Evolutionary conservation across 2,888 invertebrate species (phyloP), one percentile per base, ranked within the genome.

Genomic region (Linnaemya tessellans): DNA sequence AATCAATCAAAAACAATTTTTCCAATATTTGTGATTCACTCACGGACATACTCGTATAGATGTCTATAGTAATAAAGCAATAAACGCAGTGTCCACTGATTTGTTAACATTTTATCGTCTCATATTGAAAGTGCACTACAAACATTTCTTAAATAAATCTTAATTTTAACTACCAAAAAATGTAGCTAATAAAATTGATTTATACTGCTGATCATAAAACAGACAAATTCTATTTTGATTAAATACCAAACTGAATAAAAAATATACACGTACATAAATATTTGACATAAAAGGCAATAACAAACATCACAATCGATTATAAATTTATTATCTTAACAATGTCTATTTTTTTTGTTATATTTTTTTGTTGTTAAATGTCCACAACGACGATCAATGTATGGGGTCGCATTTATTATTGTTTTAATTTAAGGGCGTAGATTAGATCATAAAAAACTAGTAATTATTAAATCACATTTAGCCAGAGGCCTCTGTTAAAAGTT

Each of bases 381-480:
- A 49, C 49, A 56, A 35, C 54, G 13, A 46, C 15, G 56, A 64
- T 74, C 67, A 18, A 70, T 60, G 60, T 74, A 60, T 74, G 77
- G 30, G 70, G 54, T 75, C 67, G 73, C 13, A 13, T 41, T 11
- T 41, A 41, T 43, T 74, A 71, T 83, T 78, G 41, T 51, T 73
- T 71, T 71, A 65, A 71, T 78, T 70, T 58, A 51, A 65, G 73
- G 84, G 84, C 78, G 84, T 84, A 78, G 60, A 58, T 74, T 9
- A 56, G 73, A 25, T 64, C 54, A 78, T 78, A 81, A 84, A 84
- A 70, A 56, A 78, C 68, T 70, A 70, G 70, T 81, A 81, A 84
- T 84, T 84, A 84, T 81, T 73, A 78, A 81, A 75, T 83, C 79
- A 80, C 70, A 67, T 83, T 75, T 67, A 68, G 74, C 73, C 75